Conservation (phyloP, 2,888 invertebrate genomes). For the Argyra leucocephala region DNA sequence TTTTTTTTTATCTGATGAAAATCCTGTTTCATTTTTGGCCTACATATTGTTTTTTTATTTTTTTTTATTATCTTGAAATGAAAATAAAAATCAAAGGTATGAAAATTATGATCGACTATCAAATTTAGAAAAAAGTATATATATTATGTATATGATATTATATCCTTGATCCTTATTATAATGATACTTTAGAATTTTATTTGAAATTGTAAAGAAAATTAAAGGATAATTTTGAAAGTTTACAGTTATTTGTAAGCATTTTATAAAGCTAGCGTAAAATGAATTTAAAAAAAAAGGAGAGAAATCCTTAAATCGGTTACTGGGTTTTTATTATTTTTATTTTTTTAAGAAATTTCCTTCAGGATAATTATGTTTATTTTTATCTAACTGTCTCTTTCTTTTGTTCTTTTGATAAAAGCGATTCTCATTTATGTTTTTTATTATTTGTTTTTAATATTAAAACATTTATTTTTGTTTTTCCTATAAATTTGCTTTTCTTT, state of each 20-base stretch:
- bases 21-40: neutral
- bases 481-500: neutral
- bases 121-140: neutral
- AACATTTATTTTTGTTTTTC: neutral
- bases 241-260: constrained; percentile 4
- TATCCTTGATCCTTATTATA: neutral
- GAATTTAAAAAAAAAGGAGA: neutral
- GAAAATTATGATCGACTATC: neutral
- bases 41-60: neutral
- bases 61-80: neutral
- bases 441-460: neutral
- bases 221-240: neutral
- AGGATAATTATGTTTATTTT: neutral
- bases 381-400: neutral
- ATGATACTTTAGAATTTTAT: neutral
- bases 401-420: too few species aligned
- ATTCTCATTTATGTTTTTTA: neutral
- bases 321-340: too few species aligned
- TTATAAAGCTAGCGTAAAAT: constrained; percentile 4
- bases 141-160: neutral
- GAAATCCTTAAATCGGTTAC: too few species aligned
- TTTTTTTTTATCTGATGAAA: neutral
- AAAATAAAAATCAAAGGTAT: constrained; percentile 6
- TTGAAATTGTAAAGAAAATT: neutral
- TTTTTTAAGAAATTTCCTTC: too few species aligned